Evolutionary conservation across 1,140 invertebrate species (phyloP), one percentile per base, ranked within the genome.

Genomic region (Polypedilum vanderplanki): DNA sequence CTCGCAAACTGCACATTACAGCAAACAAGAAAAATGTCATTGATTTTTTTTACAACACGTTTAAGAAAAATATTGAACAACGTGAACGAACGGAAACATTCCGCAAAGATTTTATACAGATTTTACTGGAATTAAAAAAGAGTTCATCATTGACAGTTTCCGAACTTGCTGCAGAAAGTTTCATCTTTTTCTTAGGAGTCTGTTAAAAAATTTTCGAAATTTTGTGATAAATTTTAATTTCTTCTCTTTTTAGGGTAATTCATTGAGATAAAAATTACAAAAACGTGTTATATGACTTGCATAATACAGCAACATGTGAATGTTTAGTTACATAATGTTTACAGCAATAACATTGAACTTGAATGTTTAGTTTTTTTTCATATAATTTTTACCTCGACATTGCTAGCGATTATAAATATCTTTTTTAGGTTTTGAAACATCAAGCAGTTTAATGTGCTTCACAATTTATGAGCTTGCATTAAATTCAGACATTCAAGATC

Each of bases 41-140:
- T 22, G 65, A 80, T n/a, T 88, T 88, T 77, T 87, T 88, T 77
- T 83, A 81, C 74, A 80, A 84, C 73, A 79, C 86, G 20, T 86
- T 89, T 2, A 83, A 83, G 73, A 83, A 87, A 76, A 87, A 86
- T 73, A 83, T 88, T 17, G 80, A 80, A 3, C 83, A 87, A 76
- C 80, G 88, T 0, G 79, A 86, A 75, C 81, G 80, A 46, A 78
- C 83, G 74, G 79, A 77, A 24, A 78, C 83, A 41, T 83, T 80
- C 17, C 82, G 87, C 41, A 84, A 87, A 75, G 88, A 89, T 78
- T 88, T 88, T 76, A 82, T 89, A 78, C 87, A 89, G 78, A 79
- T 87, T 1, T 79, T 89, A 41, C 84, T 88, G 10, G 84, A 89
- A 22, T 77, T 89, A 73, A 87, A 84, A 77, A 83, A 85, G 78